Base-by-base conservation (phyloP, 2,888 invertebrate species). In the Dasypolia templi region DNA sequence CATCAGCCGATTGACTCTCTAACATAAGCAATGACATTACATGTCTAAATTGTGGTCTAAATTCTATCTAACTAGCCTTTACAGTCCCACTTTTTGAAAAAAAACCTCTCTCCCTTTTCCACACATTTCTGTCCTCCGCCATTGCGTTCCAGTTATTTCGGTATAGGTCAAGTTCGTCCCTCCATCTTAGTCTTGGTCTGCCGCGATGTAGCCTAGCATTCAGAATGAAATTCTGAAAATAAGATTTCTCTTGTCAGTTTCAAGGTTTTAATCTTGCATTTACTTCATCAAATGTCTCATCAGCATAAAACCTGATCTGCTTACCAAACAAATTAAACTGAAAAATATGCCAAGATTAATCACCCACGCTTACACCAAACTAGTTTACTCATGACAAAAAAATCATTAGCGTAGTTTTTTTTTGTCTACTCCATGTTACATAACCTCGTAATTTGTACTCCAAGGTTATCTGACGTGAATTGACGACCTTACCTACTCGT, bases 361-460 rank as follows among this genome's bases (percentile, higher is more conserved):
- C 53, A 46, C 75, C 79, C 58, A 79, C 75, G 62, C 49, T 9
- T 67, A 7, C 7, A 17, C 26, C 1, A 66, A 81, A n/a, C 66
- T 12, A 70, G 51, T 75, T 66, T 75, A 56, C 51, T 71, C n/a
- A 64, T 55, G 56, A 61, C 35, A 75, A 79, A 72, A n/a, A 82
- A 83, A 66, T 53, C 56, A 69, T 75, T 82, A 72, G 19, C 55
- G 55, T 81, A 51, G 61, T 79, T 83, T 81, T 79, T 83, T 81
- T 81, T 79, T 83, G 68, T 79, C 65, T 53, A 22, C 17, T 65
- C 67, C 56, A 62, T 32, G 55, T 82, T 83, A 62, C 62, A 39
- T 72, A 79, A 75, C 66, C 67, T 59, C 49, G 64, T 53, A 53
- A n/a, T 66, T 56, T 29, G 67, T 46, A 49, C 32, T 63, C 42